Evolutionary conservation across 2,888 invertebrate species (phyloP), one percentile per base, ranked within the genome.

Genomic region (Tholera decimalis): DNA sequence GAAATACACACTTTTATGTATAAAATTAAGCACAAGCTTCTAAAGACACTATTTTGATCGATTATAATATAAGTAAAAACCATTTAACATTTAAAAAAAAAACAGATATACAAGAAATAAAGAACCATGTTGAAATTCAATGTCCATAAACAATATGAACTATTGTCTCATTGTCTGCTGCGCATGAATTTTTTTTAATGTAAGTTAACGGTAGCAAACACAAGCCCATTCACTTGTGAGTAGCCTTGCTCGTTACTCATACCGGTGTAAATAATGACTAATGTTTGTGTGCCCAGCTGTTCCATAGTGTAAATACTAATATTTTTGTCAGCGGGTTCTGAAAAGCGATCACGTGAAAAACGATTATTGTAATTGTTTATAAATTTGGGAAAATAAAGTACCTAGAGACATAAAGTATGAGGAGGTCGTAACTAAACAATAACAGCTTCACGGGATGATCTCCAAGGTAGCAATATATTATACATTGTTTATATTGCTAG

Each of bases 101-200:
- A 39, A 47, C n/a, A 18, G 33, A 56, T n/a, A 53, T 44, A 57
- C 47, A 66, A 71, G 28, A 73, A 54, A 54, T 26, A 49, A 61
- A 6, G 50, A 51, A 37, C 51, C 24, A 60, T 70, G 53, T 65
- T 49, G 62, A 71, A 79, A 79, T 71, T 24, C 61, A 59, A 37
- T 43, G 61, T 41, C 56, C 44, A 79, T 58, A 66, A 70, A 82
- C 77, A 79, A 82, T 79, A 79, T 69, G 50, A 82, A 59, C 77
- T 47, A 82, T 79, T 82, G 82, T 79, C 69, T 66, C 68, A 79
- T 79, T 79, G 79, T 79, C 64, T 58, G 44, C 59, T 41, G 30
- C 15, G 37, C 51, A 58, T 50, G 24, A 62, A 53, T 79, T 79
- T 79, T 79, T 80, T 71, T 66, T 51, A 62, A 74, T 71, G 47